Conservation (phyloP, 2,797 vertebrate species). For the Diplodus puntazzo region DNA sequence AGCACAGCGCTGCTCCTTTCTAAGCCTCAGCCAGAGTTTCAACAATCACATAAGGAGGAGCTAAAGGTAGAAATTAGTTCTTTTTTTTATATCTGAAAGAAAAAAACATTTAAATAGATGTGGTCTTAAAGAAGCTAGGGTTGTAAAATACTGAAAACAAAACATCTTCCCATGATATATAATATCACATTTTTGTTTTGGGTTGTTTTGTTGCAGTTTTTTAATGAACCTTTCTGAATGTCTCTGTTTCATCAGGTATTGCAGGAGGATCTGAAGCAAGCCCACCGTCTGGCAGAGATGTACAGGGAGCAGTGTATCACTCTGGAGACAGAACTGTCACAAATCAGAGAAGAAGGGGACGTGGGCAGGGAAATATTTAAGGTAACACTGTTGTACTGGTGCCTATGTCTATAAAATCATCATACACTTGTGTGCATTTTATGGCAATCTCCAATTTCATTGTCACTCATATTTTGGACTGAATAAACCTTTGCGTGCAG, state of each 20-base stretch:
- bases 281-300: slow-evolving; percentile 91
- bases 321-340: slow-evolving; percentile 92
- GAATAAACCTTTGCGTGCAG: slow-evolving; percentile 70
- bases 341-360: slow-evolving; percentile 91
- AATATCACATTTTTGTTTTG: not conserved
- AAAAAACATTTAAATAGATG: not conserved
- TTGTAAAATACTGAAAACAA: not conserved
- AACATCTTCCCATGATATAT: not conserved
- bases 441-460: rapidly evolving
- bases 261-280: slow-evolving; percentile 91
- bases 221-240: not conserved
- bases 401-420: not conserved
- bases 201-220: not conserved
- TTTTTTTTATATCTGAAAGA: not conserved
- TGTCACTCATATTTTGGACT: not conserved
- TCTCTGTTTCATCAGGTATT: slow-evolving; percentile 79
- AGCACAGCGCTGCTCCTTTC: slow-evolving; percentile 38
- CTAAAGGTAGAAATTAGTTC: slow-evolving; percentile 84
- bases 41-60: slow-evolving; percentile 83
- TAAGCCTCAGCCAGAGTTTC: slow-evolving; percentile 69
- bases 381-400: slow-evolving; percentile 74
- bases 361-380: slow-evolving; percentile 92
- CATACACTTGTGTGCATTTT: not conserved
- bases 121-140: not conserved
- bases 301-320: slow-evolving; percentile 94